Conservation (phyloP, 2,888 invertebrate species). For the Trissonchulus latispiculum region DNA sequence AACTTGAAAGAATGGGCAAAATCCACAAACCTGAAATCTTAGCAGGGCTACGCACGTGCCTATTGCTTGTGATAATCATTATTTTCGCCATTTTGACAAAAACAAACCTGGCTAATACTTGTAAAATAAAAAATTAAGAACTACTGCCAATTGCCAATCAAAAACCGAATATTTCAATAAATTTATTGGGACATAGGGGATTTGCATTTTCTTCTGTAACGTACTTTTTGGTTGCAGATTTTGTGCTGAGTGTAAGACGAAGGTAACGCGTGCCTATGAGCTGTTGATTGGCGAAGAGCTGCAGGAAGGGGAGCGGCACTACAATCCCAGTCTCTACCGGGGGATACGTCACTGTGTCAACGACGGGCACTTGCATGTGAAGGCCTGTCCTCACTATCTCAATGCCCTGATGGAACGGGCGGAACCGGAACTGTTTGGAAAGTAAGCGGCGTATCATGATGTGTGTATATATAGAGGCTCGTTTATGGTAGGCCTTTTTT, state of each 20-base stretch:
- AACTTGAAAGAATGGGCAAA: no score
- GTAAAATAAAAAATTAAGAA: no score
- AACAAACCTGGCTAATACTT: no score
- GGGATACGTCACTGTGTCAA: conserved; percentile 74
- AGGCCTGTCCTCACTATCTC: conserved; percentile 76
- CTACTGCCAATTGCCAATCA: no score
- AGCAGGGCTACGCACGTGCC: no score
- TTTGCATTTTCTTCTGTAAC: no score
- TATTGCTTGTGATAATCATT: no score
- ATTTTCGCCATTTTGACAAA: no score
- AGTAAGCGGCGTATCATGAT: conserved; percentile 50
- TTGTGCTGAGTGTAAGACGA: conserved; percentile 82
- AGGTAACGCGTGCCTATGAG: conserved; percentile 73
- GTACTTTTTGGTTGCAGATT: conserved; percentile 59
- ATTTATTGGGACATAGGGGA: no score
- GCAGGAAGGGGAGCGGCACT: conserved; percentile 74
- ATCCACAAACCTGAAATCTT: no score
- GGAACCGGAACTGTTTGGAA: conserved; percentile 78
- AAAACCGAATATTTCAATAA: no score
- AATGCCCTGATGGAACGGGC: conserved; percentile 74
- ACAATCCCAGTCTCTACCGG: conserved; percentile 70
- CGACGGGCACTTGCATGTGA: conserved; percentile 76
- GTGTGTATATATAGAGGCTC: no score
- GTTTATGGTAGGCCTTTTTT: conserved; percentile 23
- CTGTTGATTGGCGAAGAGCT: conserved; percentile 63